A percentile compares a stretch with the other conserved stretches of the same genome.
Evolutionary conservation across 2,888 invertebrate genomes (phyloP).

Genomic region (Agrilus mali): DNA sequence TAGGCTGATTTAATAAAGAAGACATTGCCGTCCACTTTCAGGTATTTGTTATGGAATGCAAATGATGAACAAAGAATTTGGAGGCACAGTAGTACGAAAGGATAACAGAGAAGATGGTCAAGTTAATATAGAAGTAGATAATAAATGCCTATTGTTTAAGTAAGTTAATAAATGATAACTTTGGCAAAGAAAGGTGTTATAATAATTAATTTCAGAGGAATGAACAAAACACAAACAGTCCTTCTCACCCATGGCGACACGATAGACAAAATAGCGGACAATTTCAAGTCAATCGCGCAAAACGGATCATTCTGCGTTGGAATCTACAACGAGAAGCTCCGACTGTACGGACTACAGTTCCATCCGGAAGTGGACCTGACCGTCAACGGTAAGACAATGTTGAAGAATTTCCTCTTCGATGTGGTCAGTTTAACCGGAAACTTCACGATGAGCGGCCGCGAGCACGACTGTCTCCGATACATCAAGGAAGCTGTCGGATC

Average conservation of each 20-base stretch:
- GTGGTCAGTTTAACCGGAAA: slow-evolving; percentile 76
- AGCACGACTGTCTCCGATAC: slow-evolving; percentile 82
- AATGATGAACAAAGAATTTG: slow-evolving; percentile 96
- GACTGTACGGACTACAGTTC: slow-evolving; percentile 94
- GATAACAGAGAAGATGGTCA: slow-evolving; percentile 91
- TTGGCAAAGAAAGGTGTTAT: too few relatives aligned
- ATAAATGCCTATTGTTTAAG: slow-evolving; percentile 85
- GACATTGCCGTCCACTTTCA: slow-evolving; percentile 21
- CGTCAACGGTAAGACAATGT: slow-evolving; percentile 77
- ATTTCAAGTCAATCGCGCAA: slow-evolving; percentile 76
- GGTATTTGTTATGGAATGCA: slow-evolving; percentile 99
- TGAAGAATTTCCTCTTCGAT: slow-evolving; percentile 89
- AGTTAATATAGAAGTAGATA: slow-evolving; percentile 77
- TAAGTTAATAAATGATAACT: slow-evolving; percentile 36
- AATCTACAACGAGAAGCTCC: slow-evolving; percentile 80
- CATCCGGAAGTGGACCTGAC: slow-evolving; percentile 98
- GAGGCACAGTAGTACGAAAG: slow-evolving; percentile 80
- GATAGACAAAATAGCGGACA: slow-evolving; percentile 80
- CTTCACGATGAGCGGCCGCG: slow-evolving; percentile 80
- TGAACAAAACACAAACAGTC: slow-evolving; percentile 79
- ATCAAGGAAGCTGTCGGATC: slow-evolving; percentile 80
- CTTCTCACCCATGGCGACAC: slow-evolving; percentile 96
- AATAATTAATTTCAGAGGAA: slow-evolving; percentile 47
- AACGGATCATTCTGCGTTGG: slow-evolving; percentile 76
- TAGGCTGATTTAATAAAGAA: background rate